phyloP scores from a whole-genome alignment of 1,140 invertebrate species.

The Aradophagus sp. region DNA sequence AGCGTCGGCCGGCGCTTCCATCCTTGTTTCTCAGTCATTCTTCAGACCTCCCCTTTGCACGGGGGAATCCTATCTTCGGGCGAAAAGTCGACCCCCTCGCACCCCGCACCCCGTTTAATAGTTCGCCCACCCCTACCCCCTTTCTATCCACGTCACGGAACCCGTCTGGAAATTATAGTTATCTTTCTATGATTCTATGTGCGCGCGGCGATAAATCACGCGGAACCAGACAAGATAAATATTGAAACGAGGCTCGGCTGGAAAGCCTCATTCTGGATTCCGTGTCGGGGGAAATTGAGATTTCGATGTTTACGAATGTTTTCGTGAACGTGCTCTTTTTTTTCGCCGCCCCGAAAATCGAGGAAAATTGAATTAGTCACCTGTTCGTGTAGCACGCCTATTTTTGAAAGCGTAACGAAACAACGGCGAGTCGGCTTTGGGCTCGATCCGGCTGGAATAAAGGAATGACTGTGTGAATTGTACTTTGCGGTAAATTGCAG shows the following conservation, averaged over 20 bases:
- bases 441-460: neutral
- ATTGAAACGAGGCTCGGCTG: no score
- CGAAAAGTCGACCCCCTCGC: no score
- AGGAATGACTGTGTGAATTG: slow-evolving; percentile 27
- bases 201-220: slow-evolving; percentile 9
- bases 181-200: slow-evolving; percentile 19
- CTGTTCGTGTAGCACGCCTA: slow-evolving; percentile 8
- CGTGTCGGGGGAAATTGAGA: slow-evolving; percentile 2
- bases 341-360: slow-evolving; percentile 3
- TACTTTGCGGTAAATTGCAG: slow-evolving; percentile 39
- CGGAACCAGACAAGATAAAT: slow-evolving; percentile 7
- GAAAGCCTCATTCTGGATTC: no score
- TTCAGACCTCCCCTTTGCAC: neutral
- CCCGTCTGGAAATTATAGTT: slow-evolving; percentile 32
- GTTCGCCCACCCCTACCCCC: slow-evolving; percentile 9
- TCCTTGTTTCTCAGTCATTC: neutral
- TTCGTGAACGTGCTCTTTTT: slow-evolving; percentile 38
- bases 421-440: neutral
- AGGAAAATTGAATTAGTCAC: slow-evolving; percentile 42
- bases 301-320: slow-evolving; percentile 9
- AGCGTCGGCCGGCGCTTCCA: slow-evolving; percentile 2
- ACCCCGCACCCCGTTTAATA: slow-evolving; percentile 35
- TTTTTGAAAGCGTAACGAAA: slow-evolving; percentile 51
- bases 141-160: slow-evolving; percentile 4
- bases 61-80: slow-evolving; percentile 11